Evolutionary conservation across 2,797 vertebrate genomes (phyloP).

Genomic region (Pseudocheirus occidentalis): DNA sequence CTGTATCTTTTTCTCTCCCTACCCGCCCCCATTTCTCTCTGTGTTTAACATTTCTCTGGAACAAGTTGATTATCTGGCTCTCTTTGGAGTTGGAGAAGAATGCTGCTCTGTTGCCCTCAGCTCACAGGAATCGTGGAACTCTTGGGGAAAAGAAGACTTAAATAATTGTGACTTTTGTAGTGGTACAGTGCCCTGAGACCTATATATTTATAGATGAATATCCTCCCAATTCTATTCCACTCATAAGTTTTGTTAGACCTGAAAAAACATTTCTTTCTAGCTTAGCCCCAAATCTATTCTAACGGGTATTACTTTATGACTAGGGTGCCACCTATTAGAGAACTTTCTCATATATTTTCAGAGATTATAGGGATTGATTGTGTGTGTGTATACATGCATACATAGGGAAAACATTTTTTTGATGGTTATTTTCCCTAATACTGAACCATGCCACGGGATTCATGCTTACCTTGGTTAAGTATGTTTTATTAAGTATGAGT

Average conservation of each 20-base stretch:
- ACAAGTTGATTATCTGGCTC: not conserved
- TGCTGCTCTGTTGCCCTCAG: not conserved
- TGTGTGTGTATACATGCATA: no score
- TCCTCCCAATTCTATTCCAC: conserved; percentile 26
- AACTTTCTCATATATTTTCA: not conserved
- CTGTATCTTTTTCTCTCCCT: not conserved
- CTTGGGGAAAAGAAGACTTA: not conserved
- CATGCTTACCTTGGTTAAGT: not conserved
- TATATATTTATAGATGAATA: not conserved
- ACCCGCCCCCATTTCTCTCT: not conserved
- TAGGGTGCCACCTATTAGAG: not conserved
- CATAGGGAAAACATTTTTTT: not conserved
- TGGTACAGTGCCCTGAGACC: not conserved
- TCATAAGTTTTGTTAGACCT: conserved; percentile 1
- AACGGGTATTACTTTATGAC: not conserved
- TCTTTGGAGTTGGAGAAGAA: not conserved
- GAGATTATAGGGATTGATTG: no score
- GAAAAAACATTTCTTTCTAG: not conserved
- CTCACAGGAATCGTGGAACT: not conserved
- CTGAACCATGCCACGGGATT: not conserved
- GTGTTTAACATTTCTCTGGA: not conserved
- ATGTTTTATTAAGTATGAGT: not conserved
- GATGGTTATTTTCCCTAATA: not conserved
- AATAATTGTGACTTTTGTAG: conserved; percentile 11
- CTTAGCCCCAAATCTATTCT: no score